Percentiles rank a stretch among this genome's conserved stretches.
Evolutionary conservation across 2,113 vertebrate genomes (phyloP).

Genomic region (Andinoacara biseriatus): DNA sequence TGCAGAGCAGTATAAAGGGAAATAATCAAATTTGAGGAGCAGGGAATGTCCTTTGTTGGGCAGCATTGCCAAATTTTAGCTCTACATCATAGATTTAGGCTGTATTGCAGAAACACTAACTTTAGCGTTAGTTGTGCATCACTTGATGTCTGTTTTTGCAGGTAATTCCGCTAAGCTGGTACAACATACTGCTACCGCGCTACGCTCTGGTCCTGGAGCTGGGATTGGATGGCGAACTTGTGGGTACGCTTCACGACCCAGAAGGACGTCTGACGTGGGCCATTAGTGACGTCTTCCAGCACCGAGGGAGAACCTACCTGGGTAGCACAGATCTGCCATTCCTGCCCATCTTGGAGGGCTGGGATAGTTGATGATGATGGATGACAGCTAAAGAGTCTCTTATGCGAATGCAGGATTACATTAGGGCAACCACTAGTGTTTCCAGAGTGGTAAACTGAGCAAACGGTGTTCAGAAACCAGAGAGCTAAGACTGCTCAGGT

Average conservation of each 20-base stretch:
- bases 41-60: background rate
- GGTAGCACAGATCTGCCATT: slow-evolving; percentile 77
- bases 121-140: background rate
- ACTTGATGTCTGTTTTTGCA: slow-evolving; percentile 19
- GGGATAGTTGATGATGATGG: slow-evolving; percentile 24
- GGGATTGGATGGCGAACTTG: slow-evolving; percentile 36
- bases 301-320: slow-evolving; percentile 63
- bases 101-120: too few species aligned
- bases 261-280: slow-evolving; percentile 63
- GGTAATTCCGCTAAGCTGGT: slow-evolving; percentile 69
- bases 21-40: background rate
- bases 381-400: background rate
- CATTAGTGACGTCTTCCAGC: slow-evolving; percentile 77
- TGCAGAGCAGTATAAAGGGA: too few species aligned
- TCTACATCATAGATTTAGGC: background rate
- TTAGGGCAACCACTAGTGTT: background rate
- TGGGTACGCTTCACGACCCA: slow-evolving; percentile 65
- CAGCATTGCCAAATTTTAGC: background rate
- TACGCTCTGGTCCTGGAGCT: slow-evolving; percentile 75
- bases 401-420: background rate
- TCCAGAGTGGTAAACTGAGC: background rate
- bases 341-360: slow-evolving; percentile 64
- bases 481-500: background rate
- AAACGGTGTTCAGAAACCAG: background rate
- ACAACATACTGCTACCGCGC: slow-evolving; percentile 68